phyloP scores from a whole-genome alignment of 2,113 vertebrate genomes.

The Pedetes capensis region DNA sequence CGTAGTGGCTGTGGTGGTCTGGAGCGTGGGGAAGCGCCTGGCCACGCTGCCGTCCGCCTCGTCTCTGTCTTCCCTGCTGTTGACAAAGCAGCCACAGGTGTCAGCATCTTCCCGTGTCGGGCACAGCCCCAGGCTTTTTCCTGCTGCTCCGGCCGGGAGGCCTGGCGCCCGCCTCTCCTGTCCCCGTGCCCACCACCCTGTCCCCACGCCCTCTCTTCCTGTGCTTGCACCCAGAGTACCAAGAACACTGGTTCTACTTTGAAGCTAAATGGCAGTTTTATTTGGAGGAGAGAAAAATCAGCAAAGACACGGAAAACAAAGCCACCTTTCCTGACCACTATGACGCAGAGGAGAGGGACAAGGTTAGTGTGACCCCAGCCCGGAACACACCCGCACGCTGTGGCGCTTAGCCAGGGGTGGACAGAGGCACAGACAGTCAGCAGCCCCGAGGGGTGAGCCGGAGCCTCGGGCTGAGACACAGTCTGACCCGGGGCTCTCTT shows the following conservation, averaged over 20 bases:
- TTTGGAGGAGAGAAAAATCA: constrained; percentile 93
- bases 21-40: not conserved
- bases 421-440: rapidly evolving
- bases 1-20: no score
- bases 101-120: not conserved
- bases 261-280: constrained; percentile 99
- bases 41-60: rapidly evolving
- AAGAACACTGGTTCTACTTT: constrained; percentile 99
- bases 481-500: rapidly evolving
- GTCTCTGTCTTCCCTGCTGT: not conserved
- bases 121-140: not conserved
- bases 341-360: constrained; percentile 91
- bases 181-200: no score
- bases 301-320: constrained; percentile 87
- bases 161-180: no score
- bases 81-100: not conserved
- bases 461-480: not conserved
- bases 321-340: constrained; percentile 88
- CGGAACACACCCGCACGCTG: not conserved
- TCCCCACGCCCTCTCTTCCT: not conserved
- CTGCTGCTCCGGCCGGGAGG: no score
- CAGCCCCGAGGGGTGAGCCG: not conserved
- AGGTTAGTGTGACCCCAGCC: constrained; percentile 80
- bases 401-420: not conserved
- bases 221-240: constrained; percentile 89